These are phyloP conservation scores for Hofmannophila pseudospretella DNA, from an alignment of 2,888 invertebrate genomes.

Conservation along the genomic window DNA sequence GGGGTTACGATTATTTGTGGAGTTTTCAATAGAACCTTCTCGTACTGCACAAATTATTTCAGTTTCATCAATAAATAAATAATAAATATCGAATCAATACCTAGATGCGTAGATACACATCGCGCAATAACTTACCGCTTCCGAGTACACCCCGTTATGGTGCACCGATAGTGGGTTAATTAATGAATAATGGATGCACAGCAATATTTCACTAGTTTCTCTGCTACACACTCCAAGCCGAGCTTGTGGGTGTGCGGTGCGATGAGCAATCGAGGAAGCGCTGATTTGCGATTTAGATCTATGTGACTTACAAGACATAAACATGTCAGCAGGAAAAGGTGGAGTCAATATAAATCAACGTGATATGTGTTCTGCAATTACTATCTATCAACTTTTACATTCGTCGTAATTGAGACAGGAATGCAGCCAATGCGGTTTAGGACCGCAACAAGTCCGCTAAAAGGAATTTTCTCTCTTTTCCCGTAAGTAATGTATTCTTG, in stretches of 20 bases:
- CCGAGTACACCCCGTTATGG: constrained; percentile 45
- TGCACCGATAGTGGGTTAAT: constrained; percentile 54
- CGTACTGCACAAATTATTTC: too few species aligned
- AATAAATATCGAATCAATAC: constrained; percentile 16
- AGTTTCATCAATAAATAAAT: neutral
- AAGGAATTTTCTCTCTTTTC: constrained; percentile 53
- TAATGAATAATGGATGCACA: constrained; percentile 64
- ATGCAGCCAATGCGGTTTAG: constrained; percentile 31
- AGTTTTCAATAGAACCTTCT: too few species aligned
- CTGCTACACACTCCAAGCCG: constrained; percentile 23
- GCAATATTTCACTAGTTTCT: constrained; percentile 59
- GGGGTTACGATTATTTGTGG: too few species aligned
- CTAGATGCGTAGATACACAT: constrained; percentile 17
- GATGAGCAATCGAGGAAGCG: constrained; percentile 31
- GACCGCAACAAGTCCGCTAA: constrained; percentile 30
- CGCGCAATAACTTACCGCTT: constrained; percentile 19
- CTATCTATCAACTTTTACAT: constrained; percentile 45
- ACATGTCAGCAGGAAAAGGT: constrained; percentile 18
- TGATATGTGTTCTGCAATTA: constrained; percentile 23
- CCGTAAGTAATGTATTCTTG: constrained; percentile 33
- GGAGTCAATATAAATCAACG: constrained; percentile 16
- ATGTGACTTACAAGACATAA: constrained; percentile 19
- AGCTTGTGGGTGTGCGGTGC: constrained; percentile 26
- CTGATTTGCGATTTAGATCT: constrained; percentile 28
- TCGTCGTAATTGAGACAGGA: constrained; percentile 36